phyloP scores from a whole-genome alignment of 2,888 invertebrate genomes.

The Drosophila phalerata region DNA sequence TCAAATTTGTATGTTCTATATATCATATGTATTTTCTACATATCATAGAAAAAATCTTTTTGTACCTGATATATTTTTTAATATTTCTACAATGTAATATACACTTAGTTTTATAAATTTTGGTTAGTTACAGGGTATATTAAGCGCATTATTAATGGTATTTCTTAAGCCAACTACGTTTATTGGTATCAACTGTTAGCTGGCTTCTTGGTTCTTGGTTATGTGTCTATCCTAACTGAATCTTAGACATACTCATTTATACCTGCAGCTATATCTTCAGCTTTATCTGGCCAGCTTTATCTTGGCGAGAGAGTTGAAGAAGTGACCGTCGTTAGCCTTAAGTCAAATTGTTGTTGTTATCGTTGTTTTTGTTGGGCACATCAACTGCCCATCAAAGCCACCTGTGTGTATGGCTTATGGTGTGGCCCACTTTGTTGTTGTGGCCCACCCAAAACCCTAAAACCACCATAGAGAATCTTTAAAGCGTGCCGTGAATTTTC shows the following conservation, averaged over 20 bases:
- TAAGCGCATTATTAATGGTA: constrained; percentile 7
- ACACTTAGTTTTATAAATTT: too few relatives aligned
- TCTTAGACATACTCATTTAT: constrained; percentile 15
- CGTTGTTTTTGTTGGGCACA: constrained; percentile 40
- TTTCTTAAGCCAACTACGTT: constrained; percentile 7
- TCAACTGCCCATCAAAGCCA: constrained; percentile 75
- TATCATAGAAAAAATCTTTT: too few relatives aligned
- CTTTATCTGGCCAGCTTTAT: constrained; percentile 43
- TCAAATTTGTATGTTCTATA: too few relatives aligned
- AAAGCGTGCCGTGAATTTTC: constrained; percentile 39
- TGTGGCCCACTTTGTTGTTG: constrained; percentile 15
- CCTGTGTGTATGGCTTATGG: constrained; percentile 49
- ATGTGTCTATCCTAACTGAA: constrained; percentile 17
- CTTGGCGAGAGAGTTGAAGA: constrained; percentile 22
- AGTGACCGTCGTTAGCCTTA: constrained; percentile 33
- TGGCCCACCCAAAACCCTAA: constrained; percentile 60
- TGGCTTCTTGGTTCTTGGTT: constrained; percentile 10
- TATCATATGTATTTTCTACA: too few relatives aligned
- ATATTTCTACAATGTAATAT: neutral
- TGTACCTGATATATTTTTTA: too few relatives aligned
- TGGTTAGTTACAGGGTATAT: neutral
- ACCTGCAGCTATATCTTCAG: constrained; percentile 37
- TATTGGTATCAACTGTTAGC: constrained; percentile 25
- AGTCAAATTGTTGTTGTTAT: constrained; percentile 30
- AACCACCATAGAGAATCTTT: constrained; percentile 26